Base-by-base conservation (phyloP, 2,888 invertebrate genomes). In the Listrodromus nycthemerus region DNA sequence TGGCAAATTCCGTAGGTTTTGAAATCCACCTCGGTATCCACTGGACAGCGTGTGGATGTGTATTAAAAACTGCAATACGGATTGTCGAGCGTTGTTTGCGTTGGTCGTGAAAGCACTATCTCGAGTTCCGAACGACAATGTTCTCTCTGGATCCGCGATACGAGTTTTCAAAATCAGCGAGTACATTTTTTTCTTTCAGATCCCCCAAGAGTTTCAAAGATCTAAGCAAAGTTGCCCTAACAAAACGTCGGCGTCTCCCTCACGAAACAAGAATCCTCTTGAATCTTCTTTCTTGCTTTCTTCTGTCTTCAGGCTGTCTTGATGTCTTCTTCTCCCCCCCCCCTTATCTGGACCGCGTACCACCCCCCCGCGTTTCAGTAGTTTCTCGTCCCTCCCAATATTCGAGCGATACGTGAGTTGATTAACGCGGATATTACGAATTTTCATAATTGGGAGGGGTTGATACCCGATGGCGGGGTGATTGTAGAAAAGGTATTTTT, bases 221-320 rank as follows among this genome's bases (percentile, higher is more conserved):
- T 84, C 86, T 77, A 81, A 84, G 65, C 33, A 70, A 79, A 81
- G 50, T 69, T 69, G 71, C 85, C 87, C 87, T 87, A 87, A 67
- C 87, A 86, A 87, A 82, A 66, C 79, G 71, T 16, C 16, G 61
- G 50, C 63, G 16, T 78, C 21, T 41, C 61, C 61, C 74, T 75
- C 80, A 55, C 67, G 66, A 33, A 63, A 71, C 66, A 50, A 30
- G 41, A 50, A 86, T 92, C 92, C 92, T 93, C 92, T 93, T 91
- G 92, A 89, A 91, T 93, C 93, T 93, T 93, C 93, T 93, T 92
- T 93, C 93, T 93, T 94, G 92, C 89, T 71, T 83, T 93, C 93
- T 93, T 94, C 93, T 92, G 89, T 93, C 93, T 94, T 94, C 92
- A 92, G 90, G 88, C 89, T 90, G 92, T 92, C 91, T 91, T 92